These are phyloP conservation scores for Xiphorhynchus elegans DNA, from an alignment of 2,113 vertebrate genomes.

Conservation along the genomic window DNA sequence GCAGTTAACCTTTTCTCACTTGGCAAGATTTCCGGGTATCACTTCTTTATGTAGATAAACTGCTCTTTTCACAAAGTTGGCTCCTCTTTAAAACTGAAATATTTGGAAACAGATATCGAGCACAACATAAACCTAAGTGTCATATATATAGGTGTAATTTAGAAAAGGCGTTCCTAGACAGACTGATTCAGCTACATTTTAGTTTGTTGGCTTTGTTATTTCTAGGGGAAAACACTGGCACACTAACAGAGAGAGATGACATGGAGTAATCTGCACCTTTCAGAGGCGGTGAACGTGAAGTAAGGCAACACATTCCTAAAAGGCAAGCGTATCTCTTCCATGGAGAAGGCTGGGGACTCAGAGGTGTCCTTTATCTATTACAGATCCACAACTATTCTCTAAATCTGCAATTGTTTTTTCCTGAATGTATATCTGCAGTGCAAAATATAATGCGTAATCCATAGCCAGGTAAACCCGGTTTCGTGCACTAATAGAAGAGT, in stretches of 20 bases:
- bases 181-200: background rate
- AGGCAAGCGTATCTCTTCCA: background rate
- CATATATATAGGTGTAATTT: background rate
- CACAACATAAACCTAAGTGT: background rate
- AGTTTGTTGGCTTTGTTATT: background rate
- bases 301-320: background rate
- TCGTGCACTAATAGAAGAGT: background rate
- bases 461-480: background rate
- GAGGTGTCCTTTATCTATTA: background rate
- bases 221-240: background rate
- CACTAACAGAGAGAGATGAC: background rate
- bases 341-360: background rate
- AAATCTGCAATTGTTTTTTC: background rate
- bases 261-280: background rate
- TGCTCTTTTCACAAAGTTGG: constrained; percentile 12
- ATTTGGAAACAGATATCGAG: background rate
- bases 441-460: background rate
- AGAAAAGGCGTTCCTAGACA: background rate
- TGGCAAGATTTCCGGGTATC: background rate
- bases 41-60: constrained; percentile 17
- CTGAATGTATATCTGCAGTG: background rate
- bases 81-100: constrained; percentile 13
- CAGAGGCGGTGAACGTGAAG: background rate
- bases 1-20: constrained; percentile 22
- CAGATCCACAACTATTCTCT: background rate